Base-by-base conservation (phyloP, 2,113 vertebrate species). In the Prinia subflava region DNA sequence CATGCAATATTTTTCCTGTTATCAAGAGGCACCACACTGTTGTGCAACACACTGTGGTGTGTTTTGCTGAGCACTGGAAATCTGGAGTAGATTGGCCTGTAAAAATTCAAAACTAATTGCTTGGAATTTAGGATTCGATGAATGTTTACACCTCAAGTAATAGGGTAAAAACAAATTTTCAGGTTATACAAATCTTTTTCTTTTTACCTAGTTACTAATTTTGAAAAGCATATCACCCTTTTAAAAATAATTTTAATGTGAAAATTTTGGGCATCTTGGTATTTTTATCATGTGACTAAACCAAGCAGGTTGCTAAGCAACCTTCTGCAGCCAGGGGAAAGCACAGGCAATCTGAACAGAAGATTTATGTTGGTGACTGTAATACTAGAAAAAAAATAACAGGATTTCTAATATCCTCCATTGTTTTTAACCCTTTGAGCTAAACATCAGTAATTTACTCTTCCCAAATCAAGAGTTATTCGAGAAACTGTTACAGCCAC, bases 271-370 rank as follows among this genome's bases (percentile, higher is more conserved):
- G 85, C 91, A 94, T 93, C 78, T 74, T 75, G 94, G 47, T 94
- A 65, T 76, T 97, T 97, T 90, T 71, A 94, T 95, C 96, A 94
- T 57, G 83, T 95, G 97, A 94, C 81, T 96, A 92, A 97, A 93
- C 74, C 46, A 89, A 91, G 37, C 55, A 28, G 31, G 97, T 98
- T 97, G 97, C 97, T 97, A 97, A 90, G 98, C 97, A 97, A 98
- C 97, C 14, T 80, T 63, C 82, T 92, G 60, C 73, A 70, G 52
- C 63, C 69, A 70, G 64, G 47, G 89, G 79, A 97, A 96, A 96
- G 46, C 60, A 80, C 60, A 92, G 73, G 75, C 60, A 83, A 41
- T 67, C 79, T 93, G 91, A 94, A 92, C 77, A 97, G 83, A 71
- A 92, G 96, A 96, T 97, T 96, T 96, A 96, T 89, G 79, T 82